Base-by-base conservation (phyloP, 2,888 invertebrate species). In the Brassicogethes aeneus region DNA sequence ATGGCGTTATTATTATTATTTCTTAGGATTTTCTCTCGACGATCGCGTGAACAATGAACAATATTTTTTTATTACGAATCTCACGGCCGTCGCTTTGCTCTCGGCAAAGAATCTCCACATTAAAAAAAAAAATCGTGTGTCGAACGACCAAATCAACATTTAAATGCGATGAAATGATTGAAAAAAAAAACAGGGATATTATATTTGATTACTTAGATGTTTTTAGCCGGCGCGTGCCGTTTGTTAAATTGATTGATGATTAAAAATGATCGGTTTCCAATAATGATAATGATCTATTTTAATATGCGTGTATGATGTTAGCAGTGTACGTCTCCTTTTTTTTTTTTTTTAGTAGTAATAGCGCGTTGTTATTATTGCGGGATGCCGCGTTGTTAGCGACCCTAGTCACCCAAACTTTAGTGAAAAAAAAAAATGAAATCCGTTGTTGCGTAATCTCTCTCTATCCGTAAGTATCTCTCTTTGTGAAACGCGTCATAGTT, bases 351-450 rank as follows among this genome's bases (percentile, higher is more conserved):
- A n/a, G n/a, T 59, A 57, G 56, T 56, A 54, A 63, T 66, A 66
- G 65, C 62, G 62, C 64, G 61, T 66, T 67, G 65, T 66, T 66
- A 64, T 67, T 13, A 12, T n/a, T n/a, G 65, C 64, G 65, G 66
- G 59, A 61, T 60, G 60, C 64, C 66, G 66, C 65, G 66, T 67
- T 68, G 66, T 68, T 68, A 66, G 65, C 64, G 65, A 68, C 67
- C 66, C 66, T 67, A 68, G 67, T 67, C 67, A 67, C 61, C 64
- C n/a, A n/a, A n/a, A n/a, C n/a, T n/a, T n/a, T n/a, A n/a, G n/a
- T n/a, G n/a, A n/a, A n/a, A n/a, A n/a, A n/a, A n/a, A n/a, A n/a
- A n/a, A 37, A n/a, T 12, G 10, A 49, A 42, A 53, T 7, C 23
- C 10, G 23, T 23, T 7, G 5, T 23, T 23, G 23, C 10, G 10